Percentiles rank a stretch among this genome's conserved stretches.
phyloP scores from a whole-genome alignment of 2,888 invertebrate species.

The Muschampia staudingeri region DNA sequence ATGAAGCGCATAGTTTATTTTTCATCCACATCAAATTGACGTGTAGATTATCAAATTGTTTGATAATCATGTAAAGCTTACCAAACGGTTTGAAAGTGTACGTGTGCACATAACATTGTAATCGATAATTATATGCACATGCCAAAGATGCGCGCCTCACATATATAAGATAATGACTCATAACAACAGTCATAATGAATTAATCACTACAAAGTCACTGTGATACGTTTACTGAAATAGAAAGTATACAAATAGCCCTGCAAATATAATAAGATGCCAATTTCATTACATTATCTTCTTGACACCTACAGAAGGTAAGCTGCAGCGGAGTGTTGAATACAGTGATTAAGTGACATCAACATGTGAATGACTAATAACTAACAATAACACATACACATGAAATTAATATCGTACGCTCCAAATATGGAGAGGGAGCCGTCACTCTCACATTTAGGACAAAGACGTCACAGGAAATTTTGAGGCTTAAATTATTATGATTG shows the following conservation, averaged over 20 bases:
- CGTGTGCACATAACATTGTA: not conserved
- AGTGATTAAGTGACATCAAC: slow-evolving; percentile 36
- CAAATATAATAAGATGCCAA: slow-evolving; percentile 31
- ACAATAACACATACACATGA: slow-evolving; percentile 13
- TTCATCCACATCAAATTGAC: too few relatives aligned
- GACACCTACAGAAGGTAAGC: slow-evolving; percentile 25
- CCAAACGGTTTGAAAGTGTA: too few relatives aligned
- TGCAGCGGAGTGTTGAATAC: not conserved
- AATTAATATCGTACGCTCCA: slow-evolving; percentile 33
- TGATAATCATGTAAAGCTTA: too few relatives aligned
- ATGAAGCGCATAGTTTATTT: too few relatives aligned
- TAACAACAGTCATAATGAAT: not conserved
- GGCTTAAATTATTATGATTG: not conserved
- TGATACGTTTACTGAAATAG: slow-evolving; percentile 20
- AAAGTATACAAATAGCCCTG: not conserved
- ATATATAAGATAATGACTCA: not conserved
- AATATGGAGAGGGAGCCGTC: slow-evolving; percentile 17
- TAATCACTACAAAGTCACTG: slow-evolving; percentile 27
- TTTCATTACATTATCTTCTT: slow-evolving; percentile 24
- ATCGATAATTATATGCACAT: not conserved
- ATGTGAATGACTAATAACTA: slow-evolving; percentile 39
- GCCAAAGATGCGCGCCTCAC: not conserved
- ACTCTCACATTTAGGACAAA: not conserved
- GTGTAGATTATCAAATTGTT: too few relatives aligned
- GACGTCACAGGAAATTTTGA: not conserved